These are phyloP conservation scores for Montipora cactus DNA, from an alignment of 64 coral and sea anemone species.

Conservation along the genomic window DNA sequence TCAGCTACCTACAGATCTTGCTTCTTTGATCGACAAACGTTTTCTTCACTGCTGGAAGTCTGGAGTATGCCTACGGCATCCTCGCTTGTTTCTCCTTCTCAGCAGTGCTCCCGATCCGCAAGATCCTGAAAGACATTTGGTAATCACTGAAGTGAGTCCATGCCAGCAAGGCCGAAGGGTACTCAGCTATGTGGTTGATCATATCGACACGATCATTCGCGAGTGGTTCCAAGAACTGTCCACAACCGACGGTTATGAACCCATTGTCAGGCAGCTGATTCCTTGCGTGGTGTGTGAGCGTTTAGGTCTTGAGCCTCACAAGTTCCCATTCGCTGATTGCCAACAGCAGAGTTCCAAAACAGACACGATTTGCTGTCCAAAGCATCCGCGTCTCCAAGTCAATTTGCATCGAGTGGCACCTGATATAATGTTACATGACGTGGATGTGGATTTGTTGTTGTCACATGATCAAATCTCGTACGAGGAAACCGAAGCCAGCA, in stretches of 20 bases:
- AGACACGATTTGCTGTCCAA: constrained; percentile 82
- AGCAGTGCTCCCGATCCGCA: constrained; percentile 36
- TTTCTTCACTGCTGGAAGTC: constrained; percentile 94
- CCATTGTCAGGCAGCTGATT: constrained; percentile 75
- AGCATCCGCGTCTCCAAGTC: constrained; percentile 58
- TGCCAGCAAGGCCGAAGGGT: constrained; percentile 81
- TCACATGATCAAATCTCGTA: constrained; percentile 69
- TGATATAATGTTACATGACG: constrained; percentile 95
- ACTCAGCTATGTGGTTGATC: constrained; percentile 89
- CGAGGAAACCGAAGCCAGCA: constrained; percentile 73
- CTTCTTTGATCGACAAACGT: constrained; percentile 71
- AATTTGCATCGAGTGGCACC: constrained; percentile 85
- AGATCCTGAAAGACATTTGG: constrained; percentile 27
- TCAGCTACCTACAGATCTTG: constrained; percentile 66
- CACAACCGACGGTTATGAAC: constrained; percentile 67
- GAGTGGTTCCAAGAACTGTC: constrained; percentile 92
- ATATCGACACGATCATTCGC: constrained; percentile 92
- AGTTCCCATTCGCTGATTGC: constrained; percentile 88
- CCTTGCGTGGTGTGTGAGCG: constrained; percentile 79
- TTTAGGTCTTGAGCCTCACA: constrained; percentile 60
- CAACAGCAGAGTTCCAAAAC: constrained; percentile 73
- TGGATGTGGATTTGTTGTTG: constrained; percentile 86
- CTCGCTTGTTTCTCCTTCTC: constrained; percentile 74
- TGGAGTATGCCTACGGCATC: constrained; percentile 82
- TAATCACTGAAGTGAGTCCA: constrained; percentile 85